phyloP scores from a whole-genome alignment of 1,140 invertebrate species.

The Achatina immaculata region DNA sequence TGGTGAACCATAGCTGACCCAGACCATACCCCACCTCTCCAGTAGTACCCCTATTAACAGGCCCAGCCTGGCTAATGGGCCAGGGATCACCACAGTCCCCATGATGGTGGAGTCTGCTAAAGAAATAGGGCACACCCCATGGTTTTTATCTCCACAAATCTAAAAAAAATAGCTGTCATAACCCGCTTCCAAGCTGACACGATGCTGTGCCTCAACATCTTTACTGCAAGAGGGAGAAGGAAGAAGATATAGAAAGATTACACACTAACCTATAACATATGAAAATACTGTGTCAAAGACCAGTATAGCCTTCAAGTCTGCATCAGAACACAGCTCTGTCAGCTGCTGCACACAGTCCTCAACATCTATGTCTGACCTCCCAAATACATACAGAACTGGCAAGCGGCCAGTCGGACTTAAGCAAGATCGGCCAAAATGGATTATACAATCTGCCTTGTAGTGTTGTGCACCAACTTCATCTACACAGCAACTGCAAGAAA shows the following conservation, averaged over 20 bases:
- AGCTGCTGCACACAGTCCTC: conserved; percentile 56
- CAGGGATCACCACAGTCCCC: too few species aligned
- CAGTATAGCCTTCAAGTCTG: conserved; percentile 75
- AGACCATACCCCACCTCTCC: too few species aligned
- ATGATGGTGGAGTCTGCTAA: too few species aligned
- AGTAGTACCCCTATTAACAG: too few species aligned
- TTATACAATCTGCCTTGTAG: conserved; percentile 83
- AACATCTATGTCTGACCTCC: conserved; percentile 53
- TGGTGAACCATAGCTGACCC: too few species aligned
- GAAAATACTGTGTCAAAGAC: conserved; percentile 83
- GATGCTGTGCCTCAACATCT: too few species aligned
- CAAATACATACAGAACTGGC: conserved; percentile 75
- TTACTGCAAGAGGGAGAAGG: too few species aligned
- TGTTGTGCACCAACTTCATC: conserved; percentile 93
- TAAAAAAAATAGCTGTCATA: too few species aligned
- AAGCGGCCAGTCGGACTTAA: conserved; percentile 80
- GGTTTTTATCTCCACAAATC: too few species aligned
- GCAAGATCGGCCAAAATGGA: conserved; percentile 93
- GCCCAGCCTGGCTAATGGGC: too few species aligned
- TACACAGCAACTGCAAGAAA: conserved; percentile 86
- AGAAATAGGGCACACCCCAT: too few species aligned
- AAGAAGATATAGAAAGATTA: not conserved
- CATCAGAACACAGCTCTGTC: conserved; percentile 44
- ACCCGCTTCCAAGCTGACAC: too few species aligned
- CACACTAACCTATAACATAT: conserved; percentile 75